Base-by-base conservation (phyloP, 2,888 invertebrate species). In the Lepidonotus clava region DNA sequence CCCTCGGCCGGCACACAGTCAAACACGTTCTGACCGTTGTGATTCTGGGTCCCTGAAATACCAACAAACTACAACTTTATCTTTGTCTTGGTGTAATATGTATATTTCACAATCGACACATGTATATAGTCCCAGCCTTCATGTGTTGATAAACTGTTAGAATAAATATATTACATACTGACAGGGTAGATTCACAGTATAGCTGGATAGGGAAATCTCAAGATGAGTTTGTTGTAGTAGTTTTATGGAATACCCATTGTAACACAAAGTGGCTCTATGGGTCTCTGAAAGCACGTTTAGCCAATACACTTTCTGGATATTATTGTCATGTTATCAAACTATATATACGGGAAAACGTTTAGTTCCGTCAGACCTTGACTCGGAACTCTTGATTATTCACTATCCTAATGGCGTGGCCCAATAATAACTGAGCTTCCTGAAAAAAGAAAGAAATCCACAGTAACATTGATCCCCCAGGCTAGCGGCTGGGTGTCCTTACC, bases 1-100 rank as follows among this genome's bases (percentile, higher is more conserved):
- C 94, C 94, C 84, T 91, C 91, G 0, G 91, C 88, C 32, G 94
- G 94, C 0, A 93, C 92, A 61, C 94, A 90, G 87, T 94, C 94
- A 92, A 94, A 94, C 53, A 93, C 94, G 88, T 92, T 91, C 86
- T 92, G 92, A 2, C 94, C 94, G 89, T 91, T 93, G 87, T 92
- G 90, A 88, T 94, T 94, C 87, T 94, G 94, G n/a, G 91, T 90
- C 61, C 94, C 94, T 92, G 89, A 14, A 83, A 32, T n/a, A n/a
- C n/a, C n/a, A n/a, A n/a, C n/a, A n/a, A n/a, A n/a, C n/a, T n/a
- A n/a, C n/a, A n/a, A n/a, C n/a, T n/a, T n/a, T n/a, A n/a, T n/a
- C n/a, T n/a, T n/a, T n/a, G n/a, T n/a, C n/a, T n/a, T n/a, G n/a
- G n/a, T n/a, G n/a, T n/a, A n/a, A n/a, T n/a, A n/a, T n/a, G n/a